Base-by-base conservation (phyloP, 2,888 invertebrate species). In the Eurytoma californica region DNA sequence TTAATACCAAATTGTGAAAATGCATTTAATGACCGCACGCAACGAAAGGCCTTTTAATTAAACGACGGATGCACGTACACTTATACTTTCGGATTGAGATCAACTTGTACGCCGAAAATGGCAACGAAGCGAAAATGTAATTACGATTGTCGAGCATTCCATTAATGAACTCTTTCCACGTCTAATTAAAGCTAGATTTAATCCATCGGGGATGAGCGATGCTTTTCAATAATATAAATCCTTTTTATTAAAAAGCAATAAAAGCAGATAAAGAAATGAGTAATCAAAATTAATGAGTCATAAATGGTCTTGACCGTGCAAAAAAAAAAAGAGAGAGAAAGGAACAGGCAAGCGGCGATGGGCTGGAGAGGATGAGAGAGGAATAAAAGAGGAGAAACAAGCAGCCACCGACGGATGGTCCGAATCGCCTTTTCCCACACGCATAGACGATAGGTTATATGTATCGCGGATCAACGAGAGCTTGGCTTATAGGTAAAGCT, bases 381-480 rank as follows among this genome's bases (percentile, higher is more conserved):
- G 28, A 24, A 53, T 20, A 28, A 49, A 12, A 68, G 16, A 76
- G 67, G 13, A 72, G 18, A 58, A 67, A 70, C 51, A 76, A 70
- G 70, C 72, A 72, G 67, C 67, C 60, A 63, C 47, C 28, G 51
- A 72, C 14, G 70, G 9, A 51, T 51, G 60, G 47, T 66, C 60
- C 30, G 74, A 66, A 75, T 72, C 53, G 66, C 4, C 51, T 73
- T 81, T 87, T 87, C 86, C 85, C 86, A 86, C 85, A 86, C 83
- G 83, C 77, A 80, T 74, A 79, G 68, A 79, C 68, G 67, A 66
- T 20, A 28, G 28, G 24, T 24, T 24, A 60, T 24, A 30, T 28
- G n/a, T n/a, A 14, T n/a, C 53, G 53, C 53, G 28, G 63, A 74
- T 30, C 60, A 24, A 24, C 13, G 47, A 57, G 77, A 66, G 58